phyloP scores from a whole-genome alignment of 2,113 vertebrate species.

The Leuciscus idus region DNA sequence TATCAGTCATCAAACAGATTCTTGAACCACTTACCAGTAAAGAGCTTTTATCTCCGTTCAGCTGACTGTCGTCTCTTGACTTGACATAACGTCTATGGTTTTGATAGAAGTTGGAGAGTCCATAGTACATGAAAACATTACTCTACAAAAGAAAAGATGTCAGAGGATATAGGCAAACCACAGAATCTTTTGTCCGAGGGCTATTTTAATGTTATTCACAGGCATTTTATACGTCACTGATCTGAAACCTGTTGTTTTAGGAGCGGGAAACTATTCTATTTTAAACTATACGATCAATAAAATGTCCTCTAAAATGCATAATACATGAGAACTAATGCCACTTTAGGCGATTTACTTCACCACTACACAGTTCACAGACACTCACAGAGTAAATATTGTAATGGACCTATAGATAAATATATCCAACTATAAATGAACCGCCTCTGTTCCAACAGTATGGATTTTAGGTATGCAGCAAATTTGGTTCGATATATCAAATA shows the following conservation, averaged over 20 bases:
- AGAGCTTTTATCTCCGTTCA: slow-evolving; percentile 85
- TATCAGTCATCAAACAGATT: background rate
- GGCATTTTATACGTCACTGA: background rate
- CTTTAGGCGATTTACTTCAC: background rate
- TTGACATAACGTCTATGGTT: slow-evolving; percentile 98
- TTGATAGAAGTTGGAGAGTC: slow-evolving; percentile 98
- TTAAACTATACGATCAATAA: background rate
- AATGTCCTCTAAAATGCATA: slow-evolving; percentile 31
- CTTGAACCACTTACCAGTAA: slow-evolving; percentile 76
- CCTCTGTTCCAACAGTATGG: background rate
- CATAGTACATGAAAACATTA: slow-evolving; percentile 98
- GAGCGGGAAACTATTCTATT: slow-evolving; percentile 13
- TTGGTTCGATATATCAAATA: background rate
- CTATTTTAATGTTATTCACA: background rate
- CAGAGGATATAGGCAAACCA: background rate
- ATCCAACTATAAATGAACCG: background rate
- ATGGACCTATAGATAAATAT: background rate
- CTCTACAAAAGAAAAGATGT: slow-evolving; percentile 74
- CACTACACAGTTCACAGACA: background rate
- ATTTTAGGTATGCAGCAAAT: background rate
- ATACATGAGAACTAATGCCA: slow-evolving; percentile 33
- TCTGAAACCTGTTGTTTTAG: background rate
- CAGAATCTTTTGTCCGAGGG: background rate
- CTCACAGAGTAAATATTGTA: background rate
- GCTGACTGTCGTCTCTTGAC: slow-evolving; percentile 95